Conservation (phyloP, 2,797 vertebrate species). For the Bradypus variegatus region DNA sequence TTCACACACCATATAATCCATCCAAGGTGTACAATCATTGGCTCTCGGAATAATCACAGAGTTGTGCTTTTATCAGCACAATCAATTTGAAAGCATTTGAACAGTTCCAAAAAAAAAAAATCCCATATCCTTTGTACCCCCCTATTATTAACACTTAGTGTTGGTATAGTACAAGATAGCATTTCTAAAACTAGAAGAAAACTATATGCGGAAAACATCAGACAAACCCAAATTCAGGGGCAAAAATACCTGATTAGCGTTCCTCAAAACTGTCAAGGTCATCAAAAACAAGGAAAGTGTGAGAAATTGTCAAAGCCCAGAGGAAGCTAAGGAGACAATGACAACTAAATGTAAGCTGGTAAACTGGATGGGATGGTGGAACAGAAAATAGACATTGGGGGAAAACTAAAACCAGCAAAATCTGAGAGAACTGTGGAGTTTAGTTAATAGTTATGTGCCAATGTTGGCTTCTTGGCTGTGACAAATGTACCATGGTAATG, state of each 20-base stretch:
- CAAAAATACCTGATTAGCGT: too few species aligned
- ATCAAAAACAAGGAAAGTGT: neutral
- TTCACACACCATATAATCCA: too few species aligned
- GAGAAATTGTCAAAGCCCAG: neutral
- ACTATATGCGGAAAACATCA: neutral
- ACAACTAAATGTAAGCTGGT: neutral
- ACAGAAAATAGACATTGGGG: neutral
- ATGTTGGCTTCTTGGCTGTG: neutral
- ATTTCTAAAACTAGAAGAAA: neutral
- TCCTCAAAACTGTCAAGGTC: neutral
- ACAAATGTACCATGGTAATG: accelerated
- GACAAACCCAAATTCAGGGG: neutral
- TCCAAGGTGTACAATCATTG: too few species aligned
- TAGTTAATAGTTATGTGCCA: neutral
- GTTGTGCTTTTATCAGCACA: too few species aligned
- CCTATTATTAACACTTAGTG: too few species aligned
- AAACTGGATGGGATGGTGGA: neutral
- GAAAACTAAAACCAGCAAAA: neutral
- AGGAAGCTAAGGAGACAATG: neutral
- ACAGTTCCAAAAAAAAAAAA: too few species aligned
- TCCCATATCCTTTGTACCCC: too few species aligned
- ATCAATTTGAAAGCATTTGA: too few species aligned
- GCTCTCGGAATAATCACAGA: too few species aligned
- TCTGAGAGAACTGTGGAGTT: neutral
- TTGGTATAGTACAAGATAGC: neutral